Evolutionary conservation across 2,113 vertebrate genomes (phyloP).

Genomic region (Rhinopithecus roxellana): DNA sequence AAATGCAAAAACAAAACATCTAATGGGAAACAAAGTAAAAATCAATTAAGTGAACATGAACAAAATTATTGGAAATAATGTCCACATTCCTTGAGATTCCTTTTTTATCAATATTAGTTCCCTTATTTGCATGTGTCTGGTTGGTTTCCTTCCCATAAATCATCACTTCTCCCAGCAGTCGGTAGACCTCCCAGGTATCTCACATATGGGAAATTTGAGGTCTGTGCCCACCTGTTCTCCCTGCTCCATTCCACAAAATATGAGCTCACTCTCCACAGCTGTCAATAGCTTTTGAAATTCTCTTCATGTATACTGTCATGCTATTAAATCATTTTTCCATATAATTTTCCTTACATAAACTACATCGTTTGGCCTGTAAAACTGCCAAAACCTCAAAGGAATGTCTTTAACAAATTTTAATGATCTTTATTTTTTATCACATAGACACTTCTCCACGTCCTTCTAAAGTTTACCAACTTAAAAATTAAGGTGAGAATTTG

Average conservation of each 20-base stretch:
- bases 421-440: constrained; percentile 26
- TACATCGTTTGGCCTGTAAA: constrained; percentile 45
- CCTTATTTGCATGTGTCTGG: background rate
- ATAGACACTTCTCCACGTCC: background rate
- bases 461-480: background rate
- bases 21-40: constrained; percentile 49
- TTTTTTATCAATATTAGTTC: constrained; percentile 46
- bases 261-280: constrained; percentile 50
- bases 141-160: background rate
- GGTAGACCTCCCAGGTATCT: constrained; percentile 59
- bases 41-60: constrained; percentile 50
- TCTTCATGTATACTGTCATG: constrained; percentile 13
- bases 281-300: constrained; percentile 60
- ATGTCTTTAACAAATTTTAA: constrained; percentile 45
- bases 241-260: constrained; percentile 21
- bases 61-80: constrained; percentile 41
- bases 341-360: constrained; percentile 53
- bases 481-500: background rate
- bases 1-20: constrained; percentile 27
- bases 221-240: constrained; percentile 48
- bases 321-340: constrained; percentile 48
- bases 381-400: constrained; percentile 35
- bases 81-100: constrained; percentile 34
- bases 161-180: background rate
- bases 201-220: background rate